Evolutionary conservation across 2,797 vertebrate genomes (phyloP), one percentile per base, ranked within the genome.

Genomic region (Trichosurus vulpecula): DNA sequence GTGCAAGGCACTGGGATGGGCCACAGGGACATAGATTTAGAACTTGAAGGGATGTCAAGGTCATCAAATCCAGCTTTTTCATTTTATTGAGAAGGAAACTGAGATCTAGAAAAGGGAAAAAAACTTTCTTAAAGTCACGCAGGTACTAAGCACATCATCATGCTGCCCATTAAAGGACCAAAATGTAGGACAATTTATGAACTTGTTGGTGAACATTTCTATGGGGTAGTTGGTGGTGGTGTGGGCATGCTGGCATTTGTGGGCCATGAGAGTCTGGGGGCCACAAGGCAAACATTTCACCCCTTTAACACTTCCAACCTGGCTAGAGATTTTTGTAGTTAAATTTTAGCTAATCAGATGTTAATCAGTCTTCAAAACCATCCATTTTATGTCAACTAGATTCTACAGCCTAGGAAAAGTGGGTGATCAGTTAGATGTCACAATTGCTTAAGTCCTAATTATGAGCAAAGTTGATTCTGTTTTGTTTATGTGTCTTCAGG

Each of bases 401-500:
- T 74, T 74, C n/a, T 25, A 25, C n/a, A 10, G 41, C 19, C n/a
- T 4, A 47, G n/a, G 66, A 81, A 47, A 41, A 81, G 66, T 41
- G 27, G 8, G 41, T 25, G 13, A 66, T n/a, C 31, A 16, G 19
- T 61, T 95, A n/a, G 93, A n/a, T 95, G 91, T 95, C 94, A 93
- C 47, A 81, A 90, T 91, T 51, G 31, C 29, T 93, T 91, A 97
- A 66, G 92, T 95, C 57, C 93, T 94, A 92, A 92, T 89, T 95
- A 55, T 93, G 95, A 95, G 54, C n/a, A 52, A 94, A 92, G 52
- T 94, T 52, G 61, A 94, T 96, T 41, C n/a, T 90, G 94, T 92
- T 95, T 97, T 96, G 54, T 95, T 96, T 91, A 92, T 0, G 90
- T 30, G 92, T 94, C 57, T 96, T 95, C 95, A 95, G 93, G 74